Evolutionary conservation across 2,113 vertebrate species (phyloP), one percentile per base, ranked within the genome.

Genomic region (Sminthopsis crassicaudata): DNA sequence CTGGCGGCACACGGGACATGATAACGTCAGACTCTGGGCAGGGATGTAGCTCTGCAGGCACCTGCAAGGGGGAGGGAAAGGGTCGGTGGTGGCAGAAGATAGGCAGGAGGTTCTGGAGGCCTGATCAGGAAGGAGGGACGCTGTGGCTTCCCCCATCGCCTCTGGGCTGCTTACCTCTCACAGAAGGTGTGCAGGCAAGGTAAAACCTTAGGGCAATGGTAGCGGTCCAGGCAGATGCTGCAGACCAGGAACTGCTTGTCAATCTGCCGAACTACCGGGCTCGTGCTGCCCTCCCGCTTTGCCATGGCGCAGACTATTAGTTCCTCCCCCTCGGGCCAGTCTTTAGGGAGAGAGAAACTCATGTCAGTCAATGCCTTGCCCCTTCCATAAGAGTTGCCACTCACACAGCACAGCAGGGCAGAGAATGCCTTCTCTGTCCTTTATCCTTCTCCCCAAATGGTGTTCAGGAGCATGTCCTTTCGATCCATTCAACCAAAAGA

Each of bases 141-240:
- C 60, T 4, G 30, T 25, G 36, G 89, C 2, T 52, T 52, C 53
- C 0, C 50, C 12, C 2, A 11, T 14, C 14, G 36, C 22, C 1
- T 2, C 8, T 23, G 90, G 2, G 2, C 22, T 53, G 36, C 98
- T 98, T 98, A 99, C 99, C 99, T 99, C 98, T 99, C 99, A 51
- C 99, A 99, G 99, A 99, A 99, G 97, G 99, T 99, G 98, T 99
- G 99, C 96, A 99, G 99, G 96, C 99, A 99, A 50, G 99, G 99
- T 92, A 99, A 97, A 92, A 98, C 98, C 97, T 98, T 98, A 96
- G 98, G 98, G 98, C 99, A 99, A 98, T 99, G 99, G 96, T 99
- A 99, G 88, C 99, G 99, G 97, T 99, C 99, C 94, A 99, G 98
- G 96, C 99, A 99, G 98, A 99, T 99, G 98, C 99, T 99, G 98